Conservation (phyloP, 2,888 invertebrate species). For the Steromphala cineraria region DNA sequence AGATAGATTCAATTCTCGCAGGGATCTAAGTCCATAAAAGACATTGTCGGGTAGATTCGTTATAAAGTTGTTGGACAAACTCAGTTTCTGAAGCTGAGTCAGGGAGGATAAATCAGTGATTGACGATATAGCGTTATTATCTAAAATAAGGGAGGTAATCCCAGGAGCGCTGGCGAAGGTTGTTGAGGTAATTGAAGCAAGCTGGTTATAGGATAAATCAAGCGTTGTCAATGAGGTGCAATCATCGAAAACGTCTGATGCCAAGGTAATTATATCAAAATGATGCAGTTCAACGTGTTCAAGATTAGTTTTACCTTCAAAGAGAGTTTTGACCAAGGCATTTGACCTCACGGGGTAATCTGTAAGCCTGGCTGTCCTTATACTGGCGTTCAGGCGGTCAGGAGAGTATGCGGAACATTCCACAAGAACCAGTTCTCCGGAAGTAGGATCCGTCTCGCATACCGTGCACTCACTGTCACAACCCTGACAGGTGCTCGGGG, state of each 20-base stretch:
- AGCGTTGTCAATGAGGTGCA: constrained; percentile 34
- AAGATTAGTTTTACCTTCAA: neutral
- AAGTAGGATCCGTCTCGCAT: neutral
- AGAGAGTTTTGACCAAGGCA: neutral
- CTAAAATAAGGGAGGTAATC: neutral
- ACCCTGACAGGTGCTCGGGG: no score
- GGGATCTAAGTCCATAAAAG: constrained; percentile 37
- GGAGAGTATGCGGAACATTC: neutral
- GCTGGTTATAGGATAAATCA: constrained; percentile 40
- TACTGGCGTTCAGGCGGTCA: neutral
- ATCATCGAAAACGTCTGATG: neutral
- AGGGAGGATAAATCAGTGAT: neutral
- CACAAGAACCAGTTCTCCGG: neutral
- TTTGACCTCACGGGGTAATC: neutral
- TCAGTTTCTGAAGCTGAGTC: constrained; percentile 34
- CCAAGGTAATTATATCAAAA: neutral
- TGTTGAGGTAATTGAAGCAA: constrained; percentile 40
- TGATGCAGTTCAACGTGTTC: neutral
- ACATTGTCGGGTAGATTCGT: constrained; percentile 30
- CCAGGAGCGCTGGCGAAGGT: constrained; percentile 38
- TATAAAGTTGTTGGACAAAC: constrained; percentile 47
- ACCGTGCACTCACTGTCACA: constrained; percentile 3
- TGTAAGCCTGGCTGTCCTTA: neutral
- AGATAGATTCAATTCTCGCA: constrained; percentile 36
- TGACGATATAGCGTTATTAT: neutral